Percentiles rank a stretch among this genome's conserved stretches.
Conservation (phyloP, 2,888 invertebrate species). For the Julus scanicus region DNA sequence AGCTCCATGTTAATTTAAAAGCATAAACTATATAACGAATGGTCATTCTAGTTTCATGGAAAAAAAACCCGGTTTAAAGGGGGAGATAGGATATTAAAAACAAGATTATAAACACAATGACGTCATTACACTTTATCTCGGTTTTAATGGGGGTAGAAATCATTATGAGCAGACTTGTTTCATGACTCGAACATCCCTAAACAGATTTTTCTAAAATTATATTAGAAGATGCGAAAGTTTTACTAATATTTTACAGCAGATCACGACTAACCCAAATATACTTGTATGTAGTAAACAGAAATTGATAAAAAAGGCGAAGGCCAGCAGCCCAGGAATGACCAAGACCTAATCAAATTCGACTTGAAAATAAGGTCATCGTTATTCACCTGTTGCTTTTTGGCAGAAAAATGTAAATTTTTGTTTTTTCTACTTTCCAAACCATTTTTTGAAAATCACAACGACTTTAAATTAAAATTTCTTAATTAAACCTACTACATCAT, state of each 20-base stretch:
- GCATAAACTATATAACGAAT: background rate
- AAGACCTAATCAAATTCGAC: constrained; percentile 8
- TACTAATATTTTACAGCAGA: background rate
- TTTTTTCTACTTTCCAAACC: background rate
- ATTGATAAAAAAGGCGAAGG: background rate
- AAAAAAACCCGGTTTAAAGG: background rate
- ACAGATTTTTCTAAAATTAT: background rate
- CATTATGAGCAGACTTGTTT: background rate
- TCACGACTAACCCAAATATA: constrained; percentile 25
- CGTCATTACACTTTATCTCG: background rate
- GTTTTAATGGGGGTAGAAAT: background rate
- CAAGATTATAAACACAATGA: background rate
- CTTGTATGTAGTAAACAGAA: background rate
- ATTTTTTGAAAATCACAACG: background rate
- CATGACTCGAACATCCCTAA: background rate
- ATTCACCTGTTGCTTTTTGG: background rate
- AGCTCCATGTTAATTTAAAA: background rate
- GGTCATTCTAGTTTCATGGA: background rate
- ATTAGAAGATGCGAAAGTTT: background rate
- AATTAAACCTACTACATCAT: background rate
- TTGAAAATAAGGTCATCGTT: constrained; percentile 34
- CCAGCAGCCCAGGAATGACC: background rate
- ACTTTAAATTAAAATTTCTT: background rate
- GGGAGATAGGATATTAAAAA: constrained; percentile 26
- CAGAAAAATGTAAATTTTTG: background rate